phyloP scores from a whole-genome alignment of 2,113 vertebrate species.

The Toxotes jaculatrix region DNA sequence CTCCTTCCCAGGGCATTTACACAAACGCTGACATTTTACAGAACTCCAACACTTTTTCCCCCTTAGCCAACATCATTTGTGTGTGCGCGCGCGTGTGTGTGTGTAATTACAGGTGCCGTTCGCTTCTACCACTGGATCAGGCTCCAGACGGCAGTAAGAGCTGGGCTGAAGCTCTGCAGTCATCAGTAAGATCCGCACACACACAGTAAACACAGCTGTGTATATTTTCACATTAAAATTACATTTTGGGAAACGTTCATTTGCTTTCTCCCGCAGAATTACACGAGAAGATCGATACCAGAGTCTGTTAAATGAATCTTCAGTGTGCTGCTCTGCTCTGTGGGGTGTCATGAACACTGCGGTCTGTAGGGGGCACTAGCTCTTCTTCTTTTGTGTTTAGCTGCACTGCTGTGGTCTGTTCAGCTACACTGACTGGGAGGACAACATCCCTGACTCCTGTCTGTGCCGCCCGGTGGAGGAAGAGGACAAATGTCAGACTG shows the following conservation, averaged over 20 bases:
- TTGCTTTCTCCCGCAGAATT: no score
- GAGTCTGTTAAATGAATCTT: neutral
- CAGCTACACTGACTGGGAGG: conserved; percentile 26
- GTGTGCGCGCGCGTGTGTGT: no score
- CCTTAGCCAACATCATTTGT: no score
- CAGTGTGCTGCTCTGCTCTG: neutral
- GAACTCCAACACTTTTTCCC: no score
- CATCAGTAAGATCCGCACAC: neutral
- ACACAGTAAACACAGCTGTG: no score
- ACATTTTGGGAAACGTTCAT: no score
- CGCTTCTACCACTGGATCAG: neutral
- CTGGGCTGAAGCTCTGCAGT: neutral
- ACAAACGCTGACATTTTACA: no score
- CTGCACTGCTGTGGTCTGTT: conserved; percentile 49
- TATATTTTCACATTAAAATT: no score
- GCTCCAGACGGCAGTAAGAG: neutral
- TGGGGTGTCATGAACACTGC: neutral
- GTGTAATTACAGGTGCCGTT: neutral
- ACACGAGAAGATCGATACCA: no score
- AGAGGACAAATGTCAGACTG: neutral
- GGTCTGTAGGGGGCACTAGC: neutral
- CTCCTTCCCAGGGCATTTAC: no score
- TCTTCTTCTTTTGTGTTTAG: conserved; percentile 12
- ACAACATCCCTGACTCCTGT: conserved; percentile 28
- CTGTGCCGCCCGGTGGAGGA: neutral